Conservation (phyloP, 2,888 invertebrate species). For the Philonicus albiceps region DNA sequence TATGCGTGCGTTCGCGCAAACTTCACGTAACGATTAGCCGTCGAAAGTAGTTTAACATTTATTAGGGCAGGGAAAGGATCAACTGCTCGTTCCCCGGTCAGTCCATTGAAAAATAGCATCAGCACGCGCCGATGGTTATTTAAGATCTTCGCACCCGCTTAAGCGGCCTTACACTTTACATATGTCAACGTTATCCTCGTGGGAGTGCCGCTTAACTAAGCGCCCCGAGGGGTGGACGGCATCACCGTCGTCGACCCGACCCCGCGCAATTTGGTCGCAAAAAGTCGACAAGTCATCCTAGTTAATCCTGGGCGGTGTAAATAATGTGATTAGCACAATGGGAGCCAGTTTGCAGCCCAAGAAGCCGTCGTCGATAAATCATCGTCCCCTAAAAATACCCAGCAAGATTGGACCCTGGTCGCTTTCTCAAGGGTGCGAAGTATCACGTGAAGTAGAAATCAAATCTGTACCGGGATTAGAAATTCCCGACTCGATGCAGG, state of each 20-base stretch:
- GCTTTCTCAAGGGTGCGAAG: constrained; percentile 33
- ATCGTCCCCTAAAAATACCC: background rate
- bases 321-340: constrained; percentile 63
- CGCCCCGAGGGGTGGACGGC: constrained; percentile 49
- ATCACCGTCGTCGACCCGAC: background rate
- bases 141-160: constrained; percentile 59
- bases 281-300: constrained; percentile 58
- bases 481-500: background rate
- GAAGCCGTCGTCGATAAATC: constrained; percentile 33
- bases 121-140: constrained; percentile 61
- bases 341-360: constrained; percentile 45
- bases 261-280: background rate
- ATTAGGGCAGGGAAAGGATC: constrained; percentile 2
- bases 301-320: constrained; percentile 64
- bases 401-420: background rate
- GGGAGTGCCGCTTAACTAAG: constrained; percentile 59
- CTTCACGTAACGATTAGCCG: constrained; percentile 20
- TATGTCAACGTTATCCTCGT: constrained; percentile 65
- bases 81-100: background rate
- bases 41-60: constrained; percentile 28
- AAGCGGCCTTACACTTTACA: constrained; percentile 61
- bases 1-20: background rate
- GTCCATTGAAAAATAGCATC: constrained; percentile 13
- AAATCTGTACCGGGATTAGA: background rate
- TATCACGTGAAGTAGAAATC: constrained; percentile 14